phyloP scores from a whole-genome alignment of 2,113 vertebrate genomes.

The Peromyscus californicus region DNA sequence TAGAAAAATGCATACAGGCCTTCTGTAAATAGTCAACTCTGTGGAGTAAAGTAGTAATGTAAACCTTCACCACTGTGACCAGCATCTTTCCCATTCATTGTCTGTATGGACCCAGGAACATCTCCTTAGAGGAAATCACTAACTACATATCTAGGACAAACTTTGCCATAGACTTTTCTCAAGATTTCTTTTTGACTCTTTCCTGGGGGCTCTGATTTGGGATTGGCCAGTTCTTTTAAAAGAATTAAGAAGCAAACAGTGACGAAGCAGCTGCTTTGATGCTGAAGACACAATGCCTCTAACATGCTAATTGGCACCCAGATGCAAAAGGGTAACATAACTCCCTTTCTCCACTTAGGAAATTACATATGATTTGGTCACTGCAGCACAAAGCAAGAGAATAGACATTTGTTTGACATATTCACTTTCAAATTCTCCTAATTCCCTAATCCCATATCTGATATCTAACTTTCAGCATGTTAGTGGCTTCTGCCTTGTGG shows the following conservation, averaged over 20 bases:
- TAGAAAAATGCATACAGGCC: neutral
- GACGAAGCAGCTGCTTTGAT: neutral
- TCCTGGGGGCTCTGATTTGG: neutral
- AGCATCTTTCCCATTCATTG: neutral
- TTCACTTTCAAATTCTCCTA: neutral
- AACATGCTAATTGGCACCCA: constrained; percentile 13
- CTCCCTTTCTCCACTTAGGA: neutral
- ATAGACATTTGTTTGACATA: neutral
- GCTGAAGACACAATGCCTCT: constrained; percentile 10
- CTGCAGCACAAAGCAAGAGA: neutral
- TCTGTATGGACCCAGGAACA: neutral
- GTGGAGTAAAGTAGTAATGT: neutral
- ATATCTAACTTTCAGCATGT: neutral
- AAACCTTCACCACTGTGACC: neutral
- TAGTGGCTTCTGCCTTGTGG: neutral
- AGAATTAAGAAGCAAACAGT: constrained; percentile 46
- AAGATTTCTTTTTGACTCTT: neutral
- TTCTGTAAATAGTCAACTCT: neutral
- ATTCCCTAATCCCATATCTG: neutral
- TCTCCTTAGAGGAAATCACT: constrained; percentile 44
- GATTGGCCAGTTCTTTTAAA: constrained; percentile 40
- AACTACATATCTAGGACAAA: neutral
- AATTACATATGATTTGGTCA: neutral
- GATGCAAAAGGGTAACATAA: neutral
- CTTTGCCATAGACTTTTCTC: neutral